Percentiles rank a stretch among this genome's conserved stretches.
Conservation (phyloP, 2,113 vertebrate species). For the Spheniscus mendiculus region DNA sequence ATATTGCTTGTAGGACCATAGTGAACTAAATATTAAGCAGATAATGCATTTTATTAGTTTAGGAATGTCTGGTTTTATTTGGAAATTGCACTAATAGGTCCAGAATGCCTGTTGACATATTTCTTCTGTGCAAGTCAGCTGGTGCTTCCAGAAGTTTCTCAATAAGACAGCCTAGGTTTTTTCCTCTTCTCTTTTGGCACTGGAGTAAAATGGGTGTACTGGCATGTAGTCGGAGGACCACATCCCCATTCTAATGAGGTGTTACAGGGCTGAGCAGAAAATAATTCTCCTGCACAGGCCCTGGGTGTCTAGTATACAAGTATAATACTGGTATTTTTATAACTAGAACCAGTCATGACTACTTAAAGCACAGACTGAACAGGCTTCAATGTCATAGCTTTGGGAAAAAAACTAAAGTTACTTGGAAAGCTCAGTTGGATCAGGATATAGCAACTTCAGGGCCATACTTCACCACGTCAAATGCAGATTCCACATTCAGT, state of each 20-base stretch:
- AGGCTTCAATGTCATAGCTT: not conserved
- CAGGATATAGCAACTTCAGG: not conserved
- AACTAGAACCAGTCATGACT: slow-evolving; percentile 18
- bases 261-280: slow-evolving; percentile 53
- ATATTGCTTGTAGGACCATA: not conserved
- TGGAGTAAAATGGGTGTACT: slow-evolving; percentile 47
- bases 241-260: slow-evolving; percentile 51
- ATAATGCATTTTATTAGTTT: slow-evolving; percentile 28
- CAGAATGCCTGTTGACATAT: not conserved
- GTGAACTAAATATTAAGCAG: slow-evolving; percentile 13
- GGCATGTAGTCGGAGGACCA: slow-evolving; percentile 18
- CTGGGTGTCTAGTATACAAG: not conserved
- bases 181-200: not conserved
- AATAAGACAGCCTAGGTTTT: not conserved
- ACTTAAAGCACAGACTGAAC: not conserved
- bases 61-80: not conserved
- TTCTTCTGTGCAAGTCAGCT: not conserved
- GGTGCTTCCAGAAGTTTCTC: slow-evolving; percentile 48
- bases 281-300: not conserved
- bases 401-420: not conserved
- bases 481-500: not conserved
- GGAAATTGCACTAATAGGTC: not conserved
- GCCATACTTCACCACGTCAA: not conserved
- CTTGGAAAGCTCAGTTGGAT: not conserved
- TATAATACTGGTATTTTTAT: slow-evolving; percentile 32